Conservation (phyloP, 2,113 vertebrate species). For the Cephalophus harveyi region DNA sequence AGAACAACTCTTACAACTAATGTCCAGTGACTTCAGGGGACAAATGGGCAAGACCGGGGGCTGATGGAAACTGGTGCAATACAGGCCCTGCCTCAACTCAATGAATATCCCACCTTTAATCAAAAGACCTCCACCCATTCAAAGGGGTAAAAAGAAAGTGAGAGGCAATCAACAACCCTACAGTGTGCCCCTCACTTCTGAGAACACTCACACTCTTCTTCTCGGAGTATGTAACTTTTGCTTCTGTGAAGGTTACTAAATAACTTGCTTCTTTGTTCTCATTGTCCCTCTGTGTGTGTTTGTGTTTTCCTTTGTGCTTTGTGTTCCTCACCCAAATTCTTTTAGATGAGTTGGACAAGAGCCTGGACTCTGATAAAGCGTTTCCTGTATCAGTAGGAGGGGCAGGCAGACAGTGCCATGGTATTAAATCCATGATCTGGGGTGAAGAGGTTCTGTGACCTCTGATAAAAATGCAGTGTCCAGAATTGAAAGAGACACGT, state of each 20-base stretch:
- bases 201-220: not conserved
- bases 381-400: not conserved
- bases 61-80: not conserved
- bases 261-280: not conserved
- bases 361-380: not conserved
- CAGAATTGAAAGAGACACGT: no score
- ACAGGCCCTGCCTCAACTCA: rapidly evolving
- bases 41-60: not conserved
- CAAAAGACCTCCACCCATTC: not conserved
- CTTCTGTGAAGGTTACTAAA: not conserved
- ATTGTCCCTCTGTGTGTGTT: not conserved
- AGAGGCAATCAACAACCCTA: not conserved
- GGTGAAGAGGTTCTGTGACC: not conserved
- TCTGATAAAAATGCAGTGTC: not conserved
- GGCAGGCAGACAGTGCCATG: not conserved
- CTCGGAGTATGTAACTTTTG: rapidly evolving
- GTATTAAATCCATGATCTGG: not conserved
- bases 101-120: not conserved
- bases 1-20: not conserved
- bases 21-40: not conserved
- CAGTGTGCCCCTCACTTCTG: not conserved
- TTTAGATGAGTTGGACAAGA: not conserved
- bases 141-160: not conserved
- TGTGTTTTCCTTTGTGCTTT: not conserved
- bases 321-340: not conserved